Evolutionary conservation across 2,797 vertebrate genomes (phyloP).

Genomic region (Rhincodon typus): DNA sequence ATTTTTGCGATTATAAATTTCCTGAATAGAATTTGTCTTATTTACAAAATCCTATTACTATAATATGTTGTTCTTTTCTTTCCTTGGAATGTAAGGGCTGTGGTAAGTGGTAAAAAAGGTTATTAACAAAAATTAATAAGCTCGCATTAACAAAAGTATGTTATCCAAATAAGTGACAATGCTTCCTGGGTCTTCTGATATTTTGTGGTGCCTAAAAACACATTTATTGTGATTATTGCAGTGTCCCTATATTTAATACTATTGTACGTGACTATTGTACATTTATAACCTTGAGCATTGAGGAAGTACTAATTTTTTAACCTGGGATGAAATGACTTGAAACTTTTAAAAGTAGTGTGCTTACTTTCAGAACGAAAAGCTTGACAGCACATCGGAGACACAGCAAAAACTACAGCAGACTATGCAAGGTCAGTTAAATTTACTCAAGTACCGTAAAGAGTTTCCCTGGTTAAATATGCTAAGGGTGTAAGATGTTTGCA

Average conservation of each 20-base stretch:
- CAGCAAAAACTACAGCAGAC: constrained; percentile 62
- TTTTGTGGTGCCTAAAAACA: not conserved
- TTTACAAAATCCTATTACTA: not conserved
- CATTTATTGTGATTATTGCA: not conserved
- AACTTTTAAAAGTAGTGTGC: not conserved
- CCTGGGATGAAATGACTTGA: not conserved
- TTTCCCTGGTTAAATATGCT: not conserved
- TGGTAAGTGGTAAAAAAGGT: not conserved
- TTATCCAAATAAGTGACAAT: not conserved
- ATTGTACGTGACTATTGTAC: not conserved
- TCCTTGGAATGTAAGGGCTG: not conserved
- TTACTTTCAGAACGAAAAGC: constrained; percentile 69
- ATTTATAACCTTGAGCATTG: not conserved
- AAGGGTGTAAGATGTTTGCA: not conserved
- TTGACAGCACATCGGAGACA: constrained; percentile 64
- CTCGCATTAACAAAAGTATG: not conserved
- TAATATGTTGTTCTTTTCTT: not conserved
- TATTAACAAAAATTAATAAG: not conserved
- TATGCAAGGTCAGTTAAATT: constrained; percentile 75
- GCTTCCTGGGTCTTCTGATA: not conserved
- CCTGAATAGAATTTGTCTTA: not conserved
- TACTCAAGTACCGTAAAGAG: constrained; percentile 23
- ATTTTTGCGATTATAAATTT: not conserved
- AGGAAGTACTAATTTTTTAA: not conserved
- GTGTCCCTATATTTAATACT: not conserved